A percentile compares a stretch with the other conserved stretches of the same genome.
phyloP scores from a whole-genome alignment of 1,140 invertebrate species.

The Drosophila bocqueti region DNA sequence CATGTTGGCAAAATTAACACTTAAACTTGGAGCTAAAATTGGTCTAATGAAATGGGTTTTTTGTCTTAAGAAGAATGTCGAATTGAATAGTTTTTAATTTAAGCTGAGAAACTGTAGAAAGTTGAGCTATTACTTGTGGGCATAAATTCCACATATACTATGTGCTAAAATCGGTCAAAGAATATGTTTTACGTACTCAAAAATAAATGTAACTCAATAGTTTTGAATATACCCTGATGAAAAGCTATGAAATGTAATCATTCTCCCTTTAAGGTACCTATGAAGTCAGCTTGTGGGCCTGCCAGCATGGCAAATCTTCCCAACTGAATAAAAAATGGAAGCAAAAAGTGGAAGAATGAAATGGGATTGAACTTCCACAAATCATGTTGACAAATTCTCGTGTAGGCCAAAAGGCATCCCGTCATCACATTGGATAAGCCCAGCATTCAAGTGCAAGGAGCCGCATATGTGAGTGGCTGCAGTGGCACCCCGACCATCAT shows the following conservation, averaged over 20 bases:
- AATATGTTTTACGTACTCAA: too few relatives aligned
- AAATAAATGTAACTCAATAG: neutral
- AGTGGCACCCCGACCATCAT: constrained; percentile 23
- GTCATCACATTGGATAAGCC: constrained; percentile 43
- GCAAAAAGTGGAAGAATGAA: constrained; percentile 1
- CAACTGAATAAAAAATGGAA: neutral
- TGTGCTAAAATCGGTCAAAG: too few relatives aligned
- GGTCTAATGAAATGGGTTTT: too few relatives aligned
- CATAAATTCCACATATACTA: too few relatives aligned
- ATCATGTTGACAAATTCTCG: constrained; percentile 58
- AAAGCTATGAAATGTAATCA: neutral
- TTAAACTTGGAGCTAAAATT: too few relatives aligned
- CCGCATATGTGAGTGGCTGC: constrained; percentile 48
- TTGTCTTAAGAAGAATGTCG: too few relatives aligned
- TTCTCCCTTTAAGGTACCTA: neutral
- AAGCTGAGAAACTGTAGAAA: too few relatives aligned
- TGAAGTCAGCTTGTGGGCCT: neutral
- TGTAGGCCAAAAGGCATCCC: constrained; percentile 47
- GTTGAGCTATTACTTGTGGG: too few relatives aligned
- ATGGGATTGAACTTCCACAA: constrained; percentile 39
- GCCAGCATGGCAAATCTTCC: constrained; percentile 1
- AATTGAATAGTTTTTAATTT: too few relatives aligned
- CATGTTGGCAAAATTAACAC: too few relatives aligned
- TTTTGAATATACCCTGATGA: neutral
- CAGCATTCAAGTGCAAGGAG: constrained; percentile 51